These are phyloP conservation scores for Syrrhaptes paradoxus DNA, from an alignment of 2,113 vertebrate genomes.

Conservation along the genomic window DNA sequence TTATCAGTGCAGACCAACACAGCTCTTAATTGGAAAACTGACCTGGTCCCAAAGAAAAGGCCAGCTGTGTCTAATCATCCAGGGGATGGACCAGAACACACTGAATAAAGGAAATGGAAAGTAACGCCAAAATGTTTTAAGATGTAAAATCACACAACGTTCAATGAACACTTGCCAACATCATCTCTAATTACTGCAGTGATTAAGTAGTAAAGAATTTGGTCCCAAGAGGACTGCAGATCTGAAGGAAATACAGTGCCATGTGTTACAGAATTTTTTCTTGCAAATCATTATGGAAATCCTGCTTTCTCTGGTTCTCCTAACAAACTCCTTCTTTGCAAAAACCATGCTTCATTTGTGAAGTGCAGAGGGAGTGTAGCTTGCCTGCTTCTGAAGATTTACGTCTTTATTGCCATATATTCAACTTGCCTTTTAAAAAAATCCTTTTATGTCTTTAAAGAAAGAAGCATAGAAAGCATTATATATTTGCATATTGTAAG, in stretches of 20 bases:
- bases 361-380: slow-evolving; percentile 49
- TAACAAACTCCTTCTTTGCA: slow-evolving; percentile 62
- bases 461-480: slow-evolving; percentile 47
- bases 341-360: slow-evolving; percentile 58
- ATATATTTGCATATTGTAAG: slow-evolving; percentile 65
- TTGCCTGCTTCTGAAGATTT: slow-evolving; percentile 38
- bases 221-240: slow-evolving; percentile 55
- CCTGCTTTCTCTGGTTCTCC: slow-evolving; percentile 46
- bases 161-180: slow-evolving; percentile 58
- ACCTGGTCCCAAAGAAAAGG: slow-evolving; percentile 40
- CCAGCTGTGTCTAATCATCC: slow-evolving; percentile 37
- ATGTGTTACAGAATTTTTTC: slow-evolving; percentile 68
- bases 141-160: slow-evolving; percentile 38
- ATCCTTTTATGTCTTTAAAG: slow-evolving; percentile 45
- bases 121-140: slow-evolving; percentile 20
- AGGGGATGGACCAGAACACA: neutral
- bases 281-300: slow-evolving; percentile 65
- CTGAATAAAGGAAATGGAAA: neutral
- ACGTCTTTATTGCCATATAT: slow-evolving; percentile 53
- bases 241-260: slow-evolving; percentile 63
- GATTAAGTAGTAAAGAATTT: slow-evolving; percentile 71
- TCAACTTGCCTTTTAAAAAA: slow-evolving; percentile 48
- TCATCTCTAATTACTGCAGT: slow-evolving; percentile 72
- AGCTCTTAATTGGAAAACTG: slow-evolving; percentile 39
- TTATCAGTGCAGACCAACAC: slow-evolving; percentile 26